Evolutionary conservation across 2,797 vertebrate genomes (phyloP).

Genomic region (Coregonus suidteri): DNA sequence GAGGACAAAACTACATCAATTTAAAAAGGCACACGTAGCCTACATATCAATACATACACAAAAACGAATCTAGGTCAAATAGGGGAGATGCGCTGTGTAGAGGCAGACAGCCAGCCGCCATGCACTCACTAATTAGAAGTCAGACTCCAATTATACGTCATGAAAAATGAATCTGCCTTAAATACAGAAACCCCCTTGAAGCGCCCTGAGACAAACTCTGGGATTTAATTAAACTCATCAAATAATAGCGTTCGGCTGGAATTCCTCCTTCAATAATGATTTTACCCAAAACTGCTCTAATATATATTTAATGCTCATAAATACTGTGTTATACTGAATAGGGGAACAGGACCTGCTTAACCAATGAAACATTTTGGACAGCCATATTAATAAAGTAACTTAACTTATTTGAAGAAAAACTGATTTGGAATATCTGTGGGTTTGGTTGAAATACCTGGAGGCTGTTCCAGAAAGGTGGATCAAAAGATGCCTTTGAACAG

Average conservation of each 20-base stretch:
- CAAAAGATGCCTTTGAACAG: too few species aligned
- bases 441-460: neutral
- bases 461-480: constrained; percentile 16
- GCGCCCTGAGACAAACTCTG: constrained; percentile 50
- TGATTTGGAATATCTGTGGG: neutral
- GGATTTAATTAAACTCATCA: constrained; percentile 52
- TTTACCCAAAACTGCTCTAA: neutral
- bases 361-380: neutral
- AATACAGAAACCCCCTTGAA: constrained; percentile 43
- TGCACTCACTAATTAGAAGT: neutral
- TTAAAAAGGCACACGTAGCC: too few species aligned
- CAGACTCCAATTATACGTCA: constrained; percentile 45
- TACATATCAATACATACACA: too few species aligned
- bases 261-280: neutral
- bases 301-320: neutral
- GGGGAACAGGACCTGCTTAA: constrained; percentile 15
- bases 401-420: neutral
- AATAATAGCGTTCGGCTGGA: neutral
- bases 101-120: neutral
- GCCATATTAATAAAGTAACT: neutral
- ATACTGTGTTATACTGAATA: constrained; percentile 9
- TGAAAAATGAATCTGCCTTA: constrained; percentile 58
- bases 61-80: too few species aligned
- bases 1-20: too few species aligned
- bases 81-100: neutral